Evolutionary conservation across 2,888 invertebrate species (phyloP).

Genomic region (Cephus spinipes): DNA sequence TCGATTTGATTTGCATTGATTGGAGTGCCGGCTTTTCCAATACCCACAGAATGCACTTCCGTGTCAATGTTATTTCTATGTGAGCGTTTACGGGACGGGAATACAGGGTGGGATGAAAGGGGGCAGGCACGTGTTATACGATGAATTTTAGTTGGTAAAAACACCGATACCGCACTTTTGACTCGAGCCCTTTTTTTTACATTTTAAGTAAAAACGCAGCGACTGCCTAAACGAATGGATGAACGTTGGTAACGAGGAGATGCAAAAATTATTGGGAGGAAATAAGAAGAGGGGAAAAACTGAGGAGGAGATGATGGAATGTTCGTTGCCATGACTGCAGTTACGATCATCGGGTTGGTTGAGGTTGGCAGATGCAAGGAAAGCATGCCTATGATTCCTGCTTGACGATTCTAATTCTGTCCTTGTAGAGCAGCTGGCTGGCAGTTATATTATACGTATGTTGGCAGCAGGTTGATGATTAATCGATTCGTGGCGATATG

Average conservation of each 20-base stretch:
- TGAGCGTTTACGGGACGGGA: neutral
- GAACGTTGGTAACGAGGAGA: neutral
- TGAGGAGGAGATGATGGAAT: neutral
- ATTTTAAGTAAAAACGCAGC: neutral
- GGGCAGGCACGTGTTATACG: neutral
- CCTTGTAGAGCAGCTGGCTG: neutral
- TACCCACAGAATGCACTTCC: slow-evolving; percentile 19
- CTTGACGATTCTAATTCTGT: neutral
- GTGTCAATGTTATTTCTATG: neutral
- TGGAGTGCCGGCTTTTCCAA: slow-evolving; percentile 56
- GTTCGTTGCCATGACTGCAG: neutral
- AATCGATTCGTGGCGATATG: slow-evolving; percentile 1
- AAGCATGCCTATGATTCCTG: neutral
- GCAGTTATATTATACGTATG: neutral
- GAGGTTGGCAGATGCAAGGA: neutral
- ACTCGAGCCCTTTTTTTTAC: neutral
- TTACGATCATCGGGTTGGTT: neutral
- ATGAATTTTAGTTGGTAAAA: neutral
- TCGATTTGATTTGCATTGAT: slow-evolving; percentile 67
- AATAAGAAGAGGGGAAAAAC: neutral
- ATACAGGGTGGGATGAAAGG: neutral
- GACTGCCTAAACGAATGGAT: neutral
- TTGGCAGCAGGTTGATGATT: slow-evolving; percentile 9
- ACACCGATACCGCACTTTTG: neutral
- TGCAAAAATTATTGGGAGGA: neutral